phyloP scores from a whole-genome alignment of 2,888 invertebrate species.

The Artemia sinica region DNA sequence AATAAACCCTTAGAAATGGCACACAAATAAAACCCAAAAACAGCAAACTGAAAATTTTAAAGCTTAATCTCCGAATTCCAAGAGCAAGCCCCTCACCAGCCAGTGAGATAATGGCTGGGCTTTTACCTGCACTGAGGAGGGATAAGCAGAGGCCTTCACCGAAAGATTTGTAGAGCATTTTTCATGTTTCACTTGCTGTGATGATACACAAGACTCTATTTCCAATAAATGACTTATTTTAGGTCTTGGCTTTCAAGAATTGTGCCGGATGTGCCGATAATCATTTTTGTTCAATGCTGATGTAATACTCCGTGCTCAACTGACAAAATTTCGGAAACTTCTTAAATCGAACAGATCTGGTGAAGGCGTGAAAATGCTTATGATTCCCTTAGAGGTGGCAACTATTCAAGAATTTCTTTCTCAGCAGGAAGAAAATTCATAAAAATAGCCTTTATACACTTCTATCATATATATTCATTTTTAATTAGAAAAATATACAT shows the following conservation, averaged over 20 bases:
- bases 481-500: too few species aligned
- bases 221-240: slow-evolving; percentile 16
- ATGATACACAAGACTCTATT: too few species aligned
- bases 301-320: slow-evolving; percentile 67
- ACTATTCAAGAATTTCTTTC: slow-evolving; percentile 61
- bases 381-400: slow-evolving; percentile 54
- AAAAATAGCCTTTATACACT: too few species aligned
- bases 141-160: too few species aligned
- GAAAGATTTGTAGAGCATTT: too few species aligned
- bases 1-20: too few species aligned
- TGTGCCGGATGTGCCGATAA: slow-evolving; percentile 68
- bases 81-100: not conserved
- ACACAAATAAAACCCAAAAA: too few species aligned
- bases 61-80: not conserved
- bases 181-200: too few species aligned
- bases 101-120: too few species aligned
- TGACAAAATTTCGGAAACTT: slow-evolving; percentile 82
- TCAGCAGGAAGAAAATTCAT: slow-evolving; percentile 32
- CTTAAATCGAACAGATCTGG: slow-evolving; percentile 57
- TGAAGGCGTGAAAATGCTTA: slow-evolving; percentile 63
- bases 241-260: slow-evolving; percentile 74
- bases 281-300: slow-evolving; percentile 83
- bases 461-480: too few species aligned
- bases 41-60: too few species aligned
- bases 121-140: too few species aligned